Conservation (phyloP, 2,888 invertebrate genomes). For the Tiphia femorata region DNA sequence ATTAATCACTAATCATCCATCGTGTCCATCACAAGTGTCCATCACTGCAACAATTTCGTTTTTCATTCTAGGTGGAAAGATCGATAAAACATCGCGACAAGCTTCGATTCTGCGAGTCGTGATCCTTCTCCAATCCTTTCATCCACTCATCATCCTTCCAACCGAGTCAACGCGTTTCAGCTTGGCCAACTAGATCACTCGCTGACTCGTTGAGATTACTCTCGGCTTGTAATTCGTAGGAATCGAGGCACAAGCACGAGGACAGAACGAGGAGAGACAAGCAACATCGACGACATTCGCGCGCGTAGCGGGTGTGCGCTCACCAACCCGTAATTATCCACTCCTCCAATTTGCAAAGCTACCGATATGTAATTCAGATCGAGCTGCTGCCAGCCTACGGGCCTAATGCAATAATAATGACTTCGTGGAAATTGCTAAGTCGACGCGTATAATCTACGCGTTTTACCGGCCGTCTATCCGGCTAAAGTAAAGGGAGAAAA, state of each 20-base stretch:
- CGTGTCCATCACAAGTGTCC: too few species aligned
- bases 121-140: too few species aligned
- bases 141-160: too few species aligned
- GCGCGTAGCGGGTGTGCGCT: slow-evolving; percentile 12
- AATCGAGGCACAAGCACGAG: background rate
- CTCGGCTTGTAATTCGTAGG: background rate
- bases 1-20: too few species aligned
- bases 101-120: too few species aligned
- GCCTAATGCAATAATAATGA: slow-evolving; percentile 50
- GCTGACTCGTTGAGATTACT: background rate
- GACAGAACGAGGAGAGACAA: background rate
- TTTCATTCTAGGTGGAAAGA: background rate
- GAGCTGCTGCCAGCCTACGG: slow-evolving; percentile 25
- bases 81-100: background rate
- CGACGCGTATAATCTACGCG: slow-evolving; percentile 21
- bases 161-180: too few species aligned
- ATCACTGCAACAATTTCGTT: too few species aligned
- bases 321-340: slow-evolving; percentile 42
- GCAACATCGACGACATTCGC: slow-evolving; percentile 12
- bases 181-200: background rate
- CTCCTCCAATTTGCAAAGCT: slow-evolving; percentile 44
- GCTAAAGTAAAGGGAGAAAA: too few species aligned
- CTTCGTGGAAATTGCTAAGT: slow-evolving; percentile 39
- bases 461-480: background rate
- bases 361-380: slow-evolving; percentile 41